Base-by-base conservation (phyloP, 2,888 invertebrate species). In the Coenonympha glycerion region DNA sequence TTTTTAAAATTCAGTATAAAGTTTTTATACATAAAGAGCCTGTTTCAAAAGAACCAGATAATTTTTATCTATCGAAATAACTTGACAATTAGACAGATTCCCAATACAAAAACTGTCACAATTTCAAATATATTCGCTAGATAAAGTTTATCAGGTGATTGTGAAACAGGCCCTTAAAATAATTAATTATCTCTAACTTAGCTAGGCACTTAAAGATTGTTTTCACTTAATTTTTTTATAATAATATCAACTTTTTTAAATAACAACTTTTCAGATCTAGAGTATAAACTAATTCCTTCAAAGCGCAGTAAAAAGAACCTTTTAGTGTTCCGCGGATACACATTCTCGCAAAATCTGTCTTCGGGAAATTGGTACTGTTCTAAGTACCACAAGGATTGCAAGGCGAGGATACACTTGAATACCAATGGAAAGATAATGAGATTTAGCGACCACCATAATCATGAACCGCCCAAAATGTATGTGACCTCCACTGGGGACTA, bases 351-450 rank as follows among this genome's bases (percentile, higher is more conserved):
- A 39, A 22, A 24, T 15, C 22, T 13, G 1, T 9, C 9, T 2
- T 39, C 39, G 15, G 15, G 5, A 9, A 39, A 39, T 9, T 39
- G 39, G 39, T 39, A 39, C 39, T 39, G 39, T 24, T 39, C 39
- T 15, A 39, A 39, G 9, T 9, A 39, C 15, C 24, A 39, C n/a
- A 4, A 13, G 1, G 9, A 39, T 2, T 39, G 39, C 15, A 15
- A 39, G 9, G 39, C 24, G 15, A 39, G 3, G 9, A 9, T 39
- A 5, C 22, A 39, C 8, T 24, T 33, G 28, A 31, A 44, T 13
- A 3, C 13, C 1, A 44, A 44, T 22, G 6, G 26, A 28, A 28
- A 22, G 22, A 44, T 28, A 15, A 22, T 22, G 3, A 24, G 39
- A 24, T 39, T 13, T 5, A 24, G 15, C 3, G 15, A 9, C 24